Conservation (phyloP, 2,888 invertebrate species). For the Agrypnus murinus region DNA sequence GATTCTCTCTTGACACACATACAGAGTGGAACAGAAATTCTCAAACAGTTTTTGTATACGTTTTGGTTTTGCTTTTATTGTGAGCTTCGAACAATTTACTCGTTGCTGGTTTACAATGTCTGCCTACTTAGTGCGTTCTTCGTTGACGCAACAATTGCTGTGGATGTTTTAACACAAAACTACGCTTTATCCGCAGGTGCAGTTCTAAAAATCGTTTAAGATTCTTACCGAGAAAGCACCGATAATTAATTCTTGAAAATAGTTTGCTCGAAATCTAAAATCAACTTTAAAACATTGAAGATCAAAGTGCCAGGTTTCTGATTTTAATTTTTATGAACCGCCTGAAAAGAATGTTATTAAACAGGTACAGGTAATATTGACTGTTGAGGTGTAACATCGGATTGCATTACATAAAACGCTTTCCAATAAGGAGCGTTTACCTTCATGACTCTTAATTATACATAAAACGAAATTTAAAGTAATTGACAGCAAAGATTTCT, state of each 20-base stretch:
- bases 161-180: constrained; percentile 29
- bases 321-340: too few species aligned
- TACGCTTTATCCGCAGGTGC: constrained; percentile 22
- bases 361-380: too few species aligned
- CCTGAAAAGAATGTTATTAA: too few species aligned
- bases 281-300: too few species aligned
- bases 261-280: neutral
- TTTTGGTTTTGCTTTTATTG: constrained; percentile 22
- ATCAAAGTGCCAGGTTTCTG: too few species aligned
- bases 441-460: neutral
- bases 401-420: neutral
- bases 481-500: too few species aligned
- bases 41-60: constrained; percentile 27
- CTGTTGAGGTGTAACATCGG: too few species aligned
- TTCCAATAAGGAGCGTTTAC: constrained; percentile 4
- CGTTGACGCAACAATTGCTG: constrained; percentile 35
- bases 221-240: constrained; percentile 32
- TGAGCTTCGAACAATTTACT: constrained; percentile 16
- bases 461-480: too few species aligned
- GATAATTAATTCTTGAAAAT: constrained; percentile 18
- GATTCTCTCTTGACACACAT: constrained; percentile 57
- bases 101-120: constrained; percentile 10
- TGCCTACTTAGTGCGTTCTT: constrained; percentile 8
- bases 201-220: constrained; percentile 33
- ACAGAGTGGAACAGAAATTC: constrained; percentile 45